Conservation (phyloP, 2,113 vertebrate genomes). For the Brachypteracias leptosomus region DNA sequence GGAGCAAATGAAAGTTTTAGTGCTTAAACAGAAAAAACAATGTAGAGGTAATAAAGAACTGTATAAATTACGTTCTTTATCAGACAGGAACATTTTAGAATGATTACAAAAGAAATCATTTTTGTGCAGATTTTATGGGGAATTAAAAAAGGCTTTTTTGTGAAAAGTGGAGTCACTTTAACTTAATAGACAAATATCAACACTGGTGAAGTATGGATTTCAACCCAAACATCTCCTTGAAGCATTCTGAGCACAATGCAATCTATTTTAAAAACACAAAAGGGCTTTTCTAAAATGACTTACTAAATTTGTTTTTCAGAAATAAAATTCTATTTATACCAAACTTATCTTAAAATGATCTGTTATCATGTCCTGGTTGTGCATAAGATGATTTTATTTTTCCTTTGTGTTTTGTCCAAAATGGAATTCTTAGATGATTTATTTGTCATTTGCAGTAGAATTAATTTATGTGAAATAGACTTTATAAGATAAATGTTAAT, state of each 20-base stretch:
- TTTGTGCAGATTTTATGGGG: neutral
- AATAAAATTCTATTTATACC: neutral
- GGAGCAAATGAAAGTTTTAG: neutral
- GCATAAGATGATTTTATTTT: neutral
- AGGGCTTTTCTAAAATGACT: neutral
- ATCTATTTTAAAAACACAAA: neutral
- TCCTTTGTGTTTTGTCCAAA: neutral
- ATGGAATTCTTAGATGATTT: neutral
- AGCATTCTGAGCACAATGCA: neutral
- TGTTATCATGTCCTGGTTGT: neutral
- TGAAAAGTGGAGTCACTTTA: neutral
- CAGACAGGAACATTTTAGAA: neutral
- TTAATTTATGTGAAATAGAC: neutral
- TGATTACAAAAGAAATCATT: neutral
- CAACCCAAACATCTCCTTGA: neutral
- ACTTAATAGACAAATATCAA: neutral
- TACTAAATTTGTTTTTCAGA: neutral
- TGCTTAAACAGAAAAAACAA: neutral
- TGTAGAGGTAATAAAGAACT: neutral
- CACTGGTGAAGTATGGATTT: neutral
- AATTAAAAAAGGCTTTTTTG: neutral
- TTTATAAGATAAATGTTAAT: neutral
- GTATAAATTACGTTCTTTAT: neutral
- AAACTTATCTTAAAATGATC: neutral
- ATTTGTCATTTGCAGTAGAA: neutral